Evolutionary conservation across 2,113 vertebrate genomes (phyloP).

Genomic region (Phylloscopus whistleri): DNA sequence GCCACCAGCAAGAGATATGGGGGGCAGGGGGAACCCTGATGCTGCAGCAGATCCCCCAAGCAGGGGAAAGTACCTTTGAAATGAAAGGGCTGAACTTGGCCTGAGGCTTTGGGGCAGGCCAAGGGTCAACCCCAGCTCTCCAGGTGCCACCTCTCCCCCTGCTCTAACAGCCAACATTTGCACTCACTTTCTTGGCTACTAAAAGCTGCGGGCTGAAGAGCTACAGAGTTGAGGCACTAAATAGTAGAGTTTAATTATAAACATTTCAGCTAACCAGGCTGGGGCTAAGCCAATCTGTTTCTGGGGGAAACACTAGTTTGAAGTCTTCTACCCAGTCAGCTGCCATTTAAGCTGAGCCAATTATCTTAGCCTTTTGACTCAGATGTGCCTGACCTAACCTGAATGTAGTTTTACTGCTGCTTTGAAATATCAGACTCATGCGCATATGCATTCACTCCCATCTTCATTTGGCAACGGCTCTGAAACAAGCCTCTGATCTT

Average conservation of each 20-base stretch:
- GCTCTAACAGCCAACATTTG: background rate
- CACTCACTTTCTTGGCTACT: constrained; percentile 30
- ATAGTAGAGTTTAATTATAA: constrained; percentile 67
- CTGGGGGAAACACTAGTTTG: constrained; percentile 71
- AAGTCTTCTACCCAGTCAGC: constrained; percentile 81
- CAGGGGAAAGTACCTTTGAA: background rate
- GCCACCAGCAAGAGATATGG: background rate
- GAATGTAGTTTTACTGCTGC: constrained; percentile 81
- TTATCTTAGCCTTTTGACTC: constrained; percentile 85
- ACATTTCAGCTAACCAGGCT: constrained; percentile 70
- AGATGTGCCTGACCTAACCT: constrained; percentile 82
- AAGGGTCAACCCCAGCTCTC: background rate
- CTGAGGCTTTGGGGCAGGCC: background rate
- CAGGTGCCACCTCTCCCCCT: background rate
- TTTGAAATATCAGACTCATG: constrained; percentile 87
- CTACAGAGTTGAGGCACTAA: constrained; percentile 27
- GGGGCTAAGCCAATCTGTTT: constrained; percentile 73
- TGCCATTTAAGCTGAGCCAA: constrained; percentile 86
- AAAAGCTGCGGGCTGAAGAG: background rate
- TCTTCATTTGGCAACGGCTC: constrained; percentile 88
- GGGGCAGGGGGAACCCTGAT: background rate
- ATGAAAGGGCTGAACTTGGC: background rate
- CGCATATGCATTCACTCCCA: constrained; percentile 78
- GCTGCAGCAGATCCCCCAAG: background rate
- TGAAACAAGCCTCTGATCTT: constrained; percentile 89